phyloP scores from a whole-genome alignment of 23 tunicate genomes.

The Ciona savignyi region DNA sequence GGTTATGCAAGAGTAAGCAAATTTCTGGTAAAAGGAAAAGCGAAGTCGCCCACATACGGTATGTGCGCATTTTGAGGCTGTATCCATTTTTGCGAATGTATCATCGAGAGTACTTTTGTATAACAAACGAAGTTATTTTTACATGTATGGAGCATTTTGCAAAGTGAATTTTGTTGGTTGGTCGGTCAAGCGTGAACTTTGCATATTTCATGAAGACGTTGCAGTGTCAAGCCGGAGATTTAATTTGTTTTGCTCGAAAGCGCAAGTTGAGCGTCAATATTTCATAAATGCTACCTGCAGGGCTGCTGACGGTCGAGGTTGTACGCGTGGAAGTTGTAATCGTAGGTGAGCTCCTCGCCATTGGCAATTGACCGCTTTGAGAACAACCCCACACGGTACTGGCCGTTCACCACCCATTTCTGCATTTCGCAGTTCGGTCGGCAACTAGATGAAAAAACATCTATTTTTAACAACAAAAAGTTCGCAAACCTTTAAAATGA shows the following conservation, averaged over 20 bases:
- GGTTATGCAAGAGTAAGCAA: too few species aligned
- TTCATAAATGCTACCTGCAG: slow-evolving; percentile 49
- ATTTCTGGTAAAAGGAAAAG: too few species aligned
- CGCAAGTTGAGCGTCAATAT: background rate
- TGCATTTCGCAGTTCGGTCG: slow-evolving; percentile 83
- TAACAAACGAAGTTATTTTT: too few species aligned
- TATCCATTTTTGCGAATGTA: too few species aligned
- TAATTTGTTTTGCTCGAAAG: background rate
- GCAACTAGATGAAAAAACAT: too few species aligned
- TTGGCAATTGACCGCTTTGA: slow-evolving; percentile 38
- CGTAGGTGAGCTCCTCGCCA: slow-evolving; percentile 68
- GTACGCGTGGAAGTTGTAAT: slow-evolving; percentile 47
- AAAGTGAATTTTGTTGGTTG: background rate
- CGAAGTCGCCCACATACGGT: too few species aligned
- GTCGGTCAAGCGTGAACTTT: background rate
- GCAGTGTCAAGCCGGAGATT: background rate
- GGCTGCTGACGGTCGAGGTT: slow-evolving; percentile 28
- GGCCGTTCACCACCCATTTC: slow-evolving; percentile 49
- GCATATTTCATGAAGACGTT: background rate
- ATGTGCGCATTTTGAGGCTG: too few species aligned
- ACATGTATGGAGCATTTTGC: too few species aligned
- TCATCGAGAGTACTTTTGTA: too few species aligned
- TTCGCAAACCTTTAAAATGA: too few species aligned
- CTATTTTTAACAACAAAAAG: too few species aligned
- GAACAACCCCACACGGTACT: slow-evolving; percentile 48